Conservation (phyloP, 1,140 invertebrate genomes). For the Drosophila chauvacae region DNA sequence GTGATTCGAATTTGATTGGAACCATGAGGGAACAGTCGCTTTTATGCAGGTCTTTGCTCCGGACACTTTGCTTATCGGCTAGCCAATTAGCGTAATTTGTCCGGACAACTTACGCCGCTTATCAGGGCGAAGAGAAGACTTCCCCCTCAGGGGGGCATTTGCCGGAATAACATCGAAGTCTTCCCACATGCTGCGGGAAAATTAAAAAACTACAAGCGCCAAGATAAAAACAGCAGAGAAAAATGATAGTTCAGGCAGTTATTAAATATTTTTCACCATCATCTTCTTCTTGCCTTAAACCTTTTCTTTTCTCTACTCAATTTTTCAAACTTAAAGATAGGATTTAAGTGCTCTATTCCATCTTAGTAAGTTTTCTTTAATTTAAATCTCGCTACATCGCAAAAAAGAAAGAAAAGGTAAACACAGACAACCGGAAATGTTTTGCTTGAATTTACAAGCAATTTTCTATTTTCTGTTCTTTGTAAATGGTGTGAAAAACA, state of each 20-base stretch:
- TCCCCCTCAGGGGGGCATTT: background rate
- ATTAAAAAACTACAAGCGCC: slow-evolving; percentile 14
- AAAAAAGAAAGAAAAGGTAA: background rate
- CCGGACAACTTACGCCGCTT: slow-evolving; percentile 11
- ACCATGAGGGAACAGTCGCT: slow-evolving; percentile 15
- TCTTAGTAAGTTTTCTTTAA: background rate
- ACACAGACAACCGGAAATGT: slow-evolving; percentile 15
- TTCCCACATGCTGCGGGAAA: background rate
- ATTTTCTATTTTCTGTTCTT: background rate
- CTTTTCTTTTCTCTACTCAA: background rate
- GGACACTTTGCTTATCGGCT: slow-evolving; percentile 47
- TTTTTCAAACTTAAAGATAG: background rate
- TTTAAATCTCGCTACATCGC: background rate
- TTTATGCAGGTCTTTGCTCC: slow-evolving; percentile 56
- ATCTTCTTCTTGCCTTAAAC: background rate
- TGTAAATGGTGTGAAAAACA: background rate
- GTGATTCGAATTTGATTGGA: slow-evolving; percentile 15
- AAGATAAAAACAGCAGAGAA: slow-evolving; percentile 5
- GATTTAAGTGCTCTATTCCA: no score
- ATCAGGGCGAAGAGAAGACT: slow-evolving; percentile 1
- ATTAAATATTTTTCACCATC: background rate
- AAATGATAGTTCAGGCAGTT: background rate
- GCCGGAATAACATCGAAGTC: slow-evolving; percentile 4
- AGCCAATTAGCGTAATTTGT: slow-evolving; percentile 62
- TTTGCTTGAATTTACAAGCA: background rate